Evolutionary conservation across 1,140 invertebrate species (phyloP), one percentile per base, ranked within the genome.

Genomic region (Drosophila suzukii): DNA sequence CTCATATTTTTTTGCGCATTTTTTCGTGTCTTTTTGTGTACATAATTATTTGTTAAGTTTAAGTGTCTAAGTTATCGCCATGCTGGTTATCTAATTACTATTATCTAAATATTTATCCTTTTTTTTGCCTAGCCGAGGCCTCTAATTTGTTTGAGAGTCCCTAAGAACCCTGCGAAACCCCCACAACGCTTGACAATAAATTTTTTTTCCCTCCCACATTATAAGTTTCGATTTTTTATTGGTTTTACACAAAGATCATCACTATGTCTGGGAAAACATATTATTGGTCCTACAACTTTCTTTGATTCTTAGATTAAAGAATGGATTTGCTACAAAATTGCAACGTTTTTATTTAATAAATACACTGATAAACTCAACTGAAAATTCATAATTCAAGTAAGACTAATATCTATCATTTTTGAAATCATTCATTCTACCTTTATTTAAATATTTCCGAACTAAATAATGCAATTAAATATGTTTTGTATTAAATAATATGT

Each of bases 131-230:
- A 61, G 34, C 56, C 47, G 15, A 47, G 15, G 43, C 55, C 55
- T 34, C 57, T 63, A 43, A 30, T 63, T 63, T 32, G 15, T 34
- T 63, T 61, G 60, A 59, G 17, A 59, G 27, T 38, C 44, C 17
- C 30, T 24, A 20, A 38, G 20, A 15, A 15, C 15, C 56, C 15
- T 36, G 41, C 24, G 8, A 39, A 10, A 38, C 43, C 20, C 20
- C 36, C 46, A 27, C 47, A 32, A 51, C 27, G 81, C 81, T 85
- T 84, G 81, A 84, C 82, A 84, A 84, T 84, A 84, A 84, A 84
- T n/a, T 66, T 84, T 84, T 81, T 81, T 85, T 78, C 44, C 13
- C 58, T 74, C 76, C 60, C 63, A 85, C 20, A 11, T 20, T 34
- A 58, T 75, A 55, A 20, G 41, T 72, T 74, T 59, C 30, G 24